A percentile compares a stretch with the other conserved stretches of the same genome.
Evolutionary conservation across 2,113 vertebrate species (phyloP).

Genomic region (Cyanoramphus novaezelandiae): DNA sequence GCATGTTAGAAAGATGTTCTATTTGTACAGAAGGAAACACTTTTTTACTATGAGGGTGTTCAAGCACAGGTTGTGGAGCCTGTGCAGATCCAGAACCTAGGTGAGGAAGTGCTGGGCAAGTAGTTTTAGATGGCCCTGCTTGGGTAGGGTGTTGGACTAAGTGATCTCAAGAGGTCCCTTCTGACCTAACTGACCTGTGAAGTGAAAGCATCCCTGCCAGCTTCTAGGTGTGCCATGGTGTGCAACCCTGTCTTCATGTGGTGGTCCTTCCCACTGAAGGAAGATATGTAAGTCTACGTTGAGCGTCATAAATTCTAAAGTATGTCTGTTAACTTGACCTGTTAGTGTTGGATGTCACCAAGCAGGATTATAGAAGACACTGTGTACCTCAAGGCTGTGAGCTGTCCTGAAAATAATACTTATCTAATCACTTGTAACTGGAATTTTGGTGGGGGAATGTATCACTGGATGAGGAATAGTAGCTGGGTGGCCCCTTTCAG

Average conservation of each 20-base stretch:
- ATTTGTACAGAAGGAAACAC: background rate
- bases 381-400: background rate
- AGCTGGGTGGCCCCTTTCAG: rapidly evolving
- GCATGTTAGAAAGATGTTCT: background rate
- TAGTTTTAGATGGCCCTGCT: background rate
- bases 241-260: rapidly evolving
- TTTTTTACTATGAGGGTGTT: background rate
- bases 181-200: background rate
- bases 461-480: background rate
- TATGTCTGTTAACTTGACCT: background rate
- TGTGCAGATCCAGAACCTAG: background rate
- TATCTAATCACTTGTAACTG: background rate
- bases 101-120: background rate
- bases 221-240: background rate
- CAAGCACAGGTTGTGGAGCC: background rate
- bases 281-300: background rate
- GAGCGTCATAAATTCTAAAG: background rate
- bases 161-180: background rate
- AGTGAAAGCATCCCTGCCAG: background rate
- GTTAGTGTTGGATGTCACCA: background rate
- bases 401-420: background rate
- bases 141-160: background rate
- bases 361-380: background rate
- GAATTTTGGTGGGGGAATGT: background rate
- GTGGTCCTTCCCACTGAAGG: background rate